phyloP scores from a whole-genome alignment of 2,113 vertebrate genomes.

The Procavia capensis region DNA sequence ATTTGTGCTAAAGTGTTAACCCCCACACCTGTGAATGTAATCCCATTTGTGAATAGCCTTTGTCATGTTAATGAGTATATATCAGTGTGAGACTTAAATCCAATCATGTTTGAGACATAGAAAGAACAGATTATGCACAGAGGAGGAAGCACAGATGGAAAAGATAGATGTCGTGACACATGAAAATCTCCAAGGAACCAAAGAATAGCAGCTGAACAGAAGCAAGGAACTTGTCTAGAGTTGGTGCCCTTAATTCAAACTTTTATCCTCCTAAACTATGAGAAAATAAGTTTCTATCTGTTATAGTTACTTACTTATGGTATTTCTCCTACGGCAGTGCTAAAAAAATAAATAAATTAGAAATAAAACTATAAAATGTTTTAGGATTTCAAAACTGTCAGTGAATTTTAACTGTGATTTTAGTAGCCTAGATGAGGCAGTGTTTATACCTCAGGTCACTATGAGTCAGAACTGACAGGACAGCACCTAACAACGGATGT shows the following conservation, averaged over 20 bases:
- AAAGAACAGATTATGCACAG: background rate
- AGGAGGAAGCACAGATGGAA: background rate
- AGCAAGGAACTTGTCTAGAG: background rate
- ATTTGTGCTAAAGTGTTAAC: background rate
- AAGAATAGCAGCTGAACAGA: background rate
- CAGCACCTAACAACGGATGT: background rate
- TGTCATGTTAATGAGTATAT: background rate
- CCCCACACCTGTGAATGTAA: background rate
- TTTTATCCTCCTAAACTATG: background rate
- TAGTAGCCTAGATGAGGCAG: background rate
- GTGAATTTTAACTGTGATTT: background rate
- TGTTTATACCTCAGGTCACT: too few species aligned
- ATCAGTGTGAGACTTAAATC: background rate
- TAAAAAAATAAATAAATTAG: background rate
- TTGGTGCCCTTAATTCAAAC: background rate
- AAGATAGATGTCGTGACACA: background rate
- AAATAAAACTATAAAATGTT: background rate
- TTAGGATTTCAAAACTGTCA: background rate
- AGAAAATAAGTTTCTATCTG: background rate
- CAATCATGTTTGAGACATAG: background rate
- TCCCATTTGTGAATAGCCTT: background rate
- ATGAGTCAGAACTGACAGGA: too few species aligned
- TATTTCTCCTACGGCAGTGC: background rate
- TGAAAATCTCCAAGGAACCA: background rate
- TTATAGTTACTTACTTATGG: background rate